Percentiles rank a stretch among this genome's conserved stretches.
Evolutionary conservation across 2,113 vertebrate species (phyloP).

Genomic region (Phalacrocorax pelagicus): DNA sequence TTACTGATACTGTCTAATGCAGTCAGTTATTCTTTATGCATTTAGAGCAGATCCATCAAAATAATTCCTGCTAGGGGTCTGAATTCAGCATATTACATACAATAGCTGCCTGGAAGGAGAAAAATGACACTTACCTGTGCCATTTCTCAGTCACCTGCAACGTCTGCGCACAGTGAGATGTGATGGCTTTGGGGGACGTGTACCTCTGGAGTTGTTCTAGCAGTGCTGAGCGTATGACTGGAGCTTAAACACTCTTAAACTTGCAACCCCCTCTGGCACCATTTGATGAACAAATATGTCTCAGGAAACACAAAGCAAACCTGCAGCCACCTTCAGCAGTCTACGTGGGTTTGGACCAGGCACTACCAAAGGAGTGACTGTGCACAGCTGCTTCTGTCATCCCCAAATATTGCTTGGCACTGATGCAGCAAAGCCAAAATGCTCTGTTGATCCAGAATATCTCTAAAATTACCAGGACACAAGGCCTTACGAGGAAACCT

Average conservation of each 20-base stretch:
- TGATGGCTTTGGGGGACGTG: neutral
- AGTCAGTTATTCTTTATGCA: neutral
- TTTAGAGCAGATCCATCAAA: constrained; percentile 31
- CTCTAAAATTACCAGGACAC: neutral
- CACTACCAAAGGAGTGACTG: neutral
- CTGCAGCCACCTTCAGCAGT: neutral
- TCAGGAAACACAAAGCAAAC: neutral
- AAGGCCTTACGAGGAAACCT: neutral
- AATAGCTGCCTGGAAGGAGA: constrained; percentile 11
- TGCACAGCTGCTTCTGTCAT: neutral
- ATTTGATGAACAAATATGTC: neutral
- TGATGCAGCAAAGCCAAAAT: neutral
- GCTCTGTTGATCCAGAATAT: neutral
- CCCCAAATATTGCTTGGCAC: neutral
- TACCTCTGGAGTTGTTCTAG: neutral
- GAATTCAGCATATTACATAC: neutral
- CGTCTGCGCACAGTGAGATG: neutral
- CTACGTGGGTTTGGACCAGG: neutral
- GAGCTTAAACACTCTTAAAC: neutral
- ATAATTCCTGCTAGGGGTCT: neutral
- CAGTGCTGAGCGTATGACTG: neutral
- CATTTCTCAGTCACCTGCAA: neutral
- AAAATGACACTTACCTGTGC: constrained; percentile 51
- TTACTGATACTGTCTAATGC: neutral
- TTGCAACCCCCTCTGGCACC: neutral